Base-by-base conservation (phyloP, 2,888 invertebrate genomes). In the Holacanthella duospinosa region DNA sequence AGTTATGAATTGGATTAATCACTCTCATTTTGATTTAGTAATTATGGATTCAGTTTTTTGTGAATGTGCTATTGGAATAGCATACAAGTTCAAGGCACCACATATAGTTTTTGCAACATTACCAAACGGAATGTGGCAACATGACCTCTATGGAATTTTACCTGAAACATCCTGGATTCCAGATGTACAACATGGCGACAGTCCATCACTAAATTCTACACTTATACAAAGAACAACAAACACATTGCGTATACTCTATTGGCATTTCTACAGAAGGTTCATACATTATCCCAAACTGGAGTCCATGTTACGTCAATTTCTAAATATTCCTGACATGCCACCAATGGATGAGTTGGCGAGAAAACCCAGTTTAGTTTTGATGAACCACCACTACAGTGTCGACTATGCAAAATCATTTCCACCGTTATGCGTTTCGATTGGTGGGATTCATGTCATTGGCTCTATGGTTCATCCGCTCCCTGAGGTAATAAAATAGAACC, bases 11-110 rank as follows among this genome's bases (percentile, higher is more conserved):
- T 48, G 19, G 21, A 21, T n/a, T 4, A 68, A 70, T 27, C 28
- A 28, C 6, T 3, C n/a, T 21, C 27, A 29, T 6, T 57, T 29
- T 24, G 57, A 57, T 29, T 29, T 57, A 3, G 24, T 57, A 2
- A 29, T 57, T 6, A n/a, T 57, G 3, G 57, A 29, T 24, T 29
- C 29, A 9, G 16, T 57, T 3, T 29, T 29, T 29, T n/a, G 29
- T 19, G 70, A 70, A 0, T 67, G 66, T 60, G 70, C 58, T 16
- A 59, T 57, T 19, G 68, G 60, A 0, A 44, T 64, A 1, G 68
- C 64, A 0, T 54, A 65, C 29, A 66, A 68, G 59, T 64, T 62
- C 25, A 63, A 64, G 2, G 68, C 67, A 0, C 54, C 36, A 0
- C 61, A 64, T 6, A 63, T 70, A 12, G 29, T 64, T 16, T 48